These are phyloP conservation scores for Ovibos moschatus DNA, from an alignment of 2,113 vertebrate species.

Conservation along the genomic window DNA sequence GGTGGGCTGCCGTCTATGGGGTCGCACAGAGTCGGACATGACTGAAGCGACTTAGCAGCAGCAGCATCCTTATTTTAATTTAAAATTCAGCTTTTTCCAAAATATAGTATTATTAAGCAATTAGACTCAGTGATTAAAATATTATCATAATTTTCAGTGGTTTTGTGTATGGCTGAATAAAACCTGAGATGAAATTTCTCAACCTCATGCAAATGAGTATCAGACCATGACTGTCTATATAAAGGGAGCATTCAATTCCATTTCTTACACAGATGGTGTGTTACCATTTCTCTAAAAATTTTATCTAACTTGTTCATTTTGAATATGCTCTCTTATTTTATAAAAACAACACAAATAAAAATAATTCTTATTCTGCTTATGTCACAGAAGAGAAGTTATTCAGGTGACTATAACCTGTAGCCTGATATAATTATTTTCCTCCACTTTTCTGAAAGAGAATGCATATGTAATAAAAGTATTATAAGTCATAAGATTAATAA, in stretches of 20 bases:
- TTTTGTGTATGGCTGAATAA: background rate
- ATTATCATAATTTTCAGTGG: background rate
- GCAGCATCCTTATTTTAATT: background rate
- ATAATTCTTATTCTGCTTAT: background rate
- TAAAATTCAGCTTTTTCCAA: background rate
- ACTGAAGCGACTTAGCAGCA: no score
- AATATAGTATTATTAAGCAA: background rate
- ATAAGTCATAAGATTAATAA: background rate
- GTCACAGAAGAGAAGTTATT: background rate
- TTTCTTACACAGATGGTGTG: background rate
- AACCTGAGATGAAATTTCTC: background rate
- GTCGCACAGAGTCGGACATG: no score
- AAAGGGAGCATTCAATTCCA: slow-evolving; percentile 40
- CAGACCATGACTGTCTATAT: slow-evolving; percentile 49
- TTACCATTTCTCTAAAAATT: background rate
- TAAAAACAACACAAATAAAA: background rate
- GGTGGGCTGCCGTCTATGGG: no score
- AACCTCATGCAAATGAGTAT: slow-evolving; percentile 38
- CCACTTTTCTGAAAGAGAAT: background rate
- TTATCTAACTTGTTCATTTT: background rate
- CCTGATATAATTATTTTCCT: background rate
- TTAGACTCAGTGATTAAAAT: background rate
- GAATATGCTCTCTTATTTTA: background rate
- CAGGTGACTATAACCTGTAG: background rate
- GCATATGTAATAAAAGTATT: background rate